A percentile compares a stretch with the other conserved stretches of the same genome.
Conservation (phyloP, 2,113 vertebrate species). For the Elachura formosa region DNA sequence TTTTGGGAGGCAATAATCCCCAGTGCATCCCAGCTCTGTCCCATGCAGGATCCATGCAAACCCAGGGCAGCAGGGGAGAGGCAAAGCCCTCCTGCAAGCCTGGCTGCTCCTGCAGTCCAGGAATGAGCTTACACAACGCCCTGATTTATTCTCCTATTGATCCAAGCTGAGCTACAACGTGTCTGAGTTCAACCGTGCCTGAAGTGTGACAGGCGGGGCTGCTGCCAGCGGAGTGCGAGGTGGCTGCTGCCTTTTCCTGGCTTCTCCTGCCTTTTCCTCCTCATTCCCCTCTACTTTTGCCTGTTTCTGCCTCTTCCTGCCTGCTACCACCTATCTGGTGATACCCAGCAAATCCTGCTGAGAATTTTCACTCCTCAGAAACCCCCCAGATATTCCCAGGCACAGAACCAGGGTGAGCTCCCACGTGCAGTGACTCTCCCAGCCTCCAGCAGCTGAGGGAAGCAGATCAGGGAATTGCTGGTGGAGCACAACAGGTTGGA, state of each 20-base stretch:
- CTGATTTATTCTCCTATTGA: neutral
- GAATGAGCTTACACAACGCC: neutral
- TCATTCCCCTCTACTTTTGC: no score
- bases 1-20: neutral
- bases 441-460: neutral
- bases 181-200: neutral
- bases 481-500: neutral
- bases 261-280: neutral
- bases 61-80: neutral
- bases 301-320: neutral
- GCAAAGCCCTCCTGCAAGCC: neutral
- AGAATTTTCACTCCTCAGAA: neutral
- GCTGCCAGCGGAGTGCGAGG: neutral
- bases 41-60: fast-evolving
- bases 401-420: neutral
- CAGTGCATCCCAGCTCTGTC: neutral
- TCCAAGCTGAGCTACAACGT: neutral
- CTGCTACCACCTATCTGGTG: neutral
- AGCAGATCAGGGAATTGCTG: neutral
- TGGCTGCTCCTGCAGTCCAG: neutral
- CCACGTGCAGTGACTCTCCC: fast-evolving
- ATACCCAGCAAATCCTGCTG: neutral
- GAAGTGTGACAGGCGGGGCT: neutral
- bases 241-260: neutral
- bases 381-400: neutral